A percentile compares a stretch with the other conserved stretches of the same genome.
Evolutionary conservation across 1,140 invertebrate species (phyloP).

Genomic region (Acromyrmex echinatior): DNA sequence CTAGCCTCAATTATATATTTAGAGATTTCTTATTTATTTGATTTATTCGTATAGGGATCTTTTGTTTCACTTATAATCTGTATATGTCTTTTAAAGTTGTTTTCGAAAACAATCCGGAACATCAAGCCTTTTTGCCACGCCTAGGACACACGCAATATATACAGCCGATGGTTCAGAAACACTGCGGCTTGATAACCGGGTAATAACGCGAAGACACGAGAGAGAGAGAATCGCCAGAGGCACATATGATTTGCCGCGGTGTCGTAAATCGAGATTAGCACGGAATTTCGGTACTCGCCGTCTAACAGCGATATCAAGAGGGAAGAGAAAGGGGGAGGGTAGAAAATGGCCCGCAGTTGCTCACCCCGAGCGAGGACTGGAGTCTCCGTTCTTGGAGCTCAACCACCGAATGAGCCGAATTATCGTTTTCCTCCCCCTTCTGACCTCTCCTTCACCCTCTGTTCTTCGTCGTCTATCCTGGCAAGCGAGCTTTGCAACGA

Average conservation of each 20-base stretch:
- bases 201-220: constrained; percentile 51
- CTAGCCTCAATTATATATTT: too few species aligned
- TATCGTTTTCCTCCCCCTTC: constrained; percentile 54
- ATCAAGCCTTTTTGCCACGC: background rate
- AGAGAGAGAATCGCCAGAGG: constrained; percentile 34
- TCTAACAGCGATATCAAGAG: constrained; percentile 38
- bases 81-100: background rate
- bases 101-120: background rate
- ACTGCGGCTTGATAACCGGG: background rate
- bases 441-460: too few species aligned
- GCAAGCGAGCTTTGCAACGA: constrained; percentile 25
- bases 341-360: constrained; percentile 34
- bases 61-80: too few species aligned
- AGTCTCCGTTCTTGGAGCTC: constrained; percentile 29
- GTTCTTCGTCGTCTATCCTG: constrained; percentile 8
- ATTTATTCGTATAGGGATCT: too few species aligned
- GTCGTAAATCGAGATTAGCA: constrained; percentile 80
- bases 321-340: background rate
- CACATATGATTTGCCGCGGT: constrained; percentile 76
- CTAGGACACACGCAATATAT: background rate
- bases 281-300: constrained; percentile 68
- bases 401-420: constrained; percentile 50
- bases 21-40: too few species aligned
- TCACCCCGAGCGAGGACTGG: constrained; percentile 31
- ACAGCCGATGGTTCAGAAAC: background rate